Base-by-base conservation (phyloP, 2,888 invertebrate species). In the Rhamnusium bicolor region DNA sequence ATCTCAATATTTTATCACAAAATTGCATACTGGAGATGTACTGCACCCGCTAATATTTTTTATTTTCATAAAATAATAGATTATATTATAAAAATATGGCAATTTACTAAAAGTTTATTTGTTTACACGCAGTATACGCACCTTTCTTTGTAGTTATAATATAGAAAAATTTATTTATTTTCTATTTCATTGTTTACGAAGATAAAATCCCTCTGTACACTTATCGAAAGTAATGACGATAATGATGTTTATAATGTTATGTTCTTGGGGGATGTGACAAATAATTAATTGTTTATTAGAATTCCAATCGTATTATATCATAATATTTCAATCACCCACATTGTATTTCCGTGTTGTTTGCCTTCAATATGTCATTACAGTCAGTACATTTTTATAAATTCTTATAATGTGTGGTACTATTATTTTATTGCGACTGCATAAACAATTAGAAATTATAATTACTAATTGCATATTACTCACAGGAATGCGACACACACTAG, bases 371-470 rank as follows among this genome's bases (percentile, higher is more conserved):
- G 40, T 40, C 40, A 40, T 40, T 40, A 40, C n/a, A 40, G n/a
- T n/a, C 12, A 40, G 40, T 1, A 40, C n/a, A n/a, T 40, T n/a
- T 40, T 40, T 40, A 40, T 40, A 40, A n/a, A 40, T 40, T 40
- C 40, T 40, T 40, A 40, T 40, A n/a, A n/a, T 40, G 40, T 40
- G 40, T 40, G 40, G 40, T 40, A 12, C 8, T 40, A 40, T 40
- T 12, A 40, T 40, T 40, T 40, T n/a, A 40, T 40, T 40, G n/a
- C 40, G n/a, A 40, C 12, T 40, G 4, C 40, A 40, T 60, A 68
- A 68, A 68, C 58, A 68, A 68, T 56, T 49, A 60, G 18, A 60
- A 40, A 27, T 10, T 29, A 18, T 14, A 60, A 68, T 68, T 60
- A 18, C 21, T 58, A 68, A 21, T 27, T 68, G 49, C 60, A 32